Percentiles rank a stretch among this genome's conserved stretches.
phyloP scores from a whole-genome alignment of 2,113 vertebrate species.

The Ophthalmolycus amberensis region DNA sequence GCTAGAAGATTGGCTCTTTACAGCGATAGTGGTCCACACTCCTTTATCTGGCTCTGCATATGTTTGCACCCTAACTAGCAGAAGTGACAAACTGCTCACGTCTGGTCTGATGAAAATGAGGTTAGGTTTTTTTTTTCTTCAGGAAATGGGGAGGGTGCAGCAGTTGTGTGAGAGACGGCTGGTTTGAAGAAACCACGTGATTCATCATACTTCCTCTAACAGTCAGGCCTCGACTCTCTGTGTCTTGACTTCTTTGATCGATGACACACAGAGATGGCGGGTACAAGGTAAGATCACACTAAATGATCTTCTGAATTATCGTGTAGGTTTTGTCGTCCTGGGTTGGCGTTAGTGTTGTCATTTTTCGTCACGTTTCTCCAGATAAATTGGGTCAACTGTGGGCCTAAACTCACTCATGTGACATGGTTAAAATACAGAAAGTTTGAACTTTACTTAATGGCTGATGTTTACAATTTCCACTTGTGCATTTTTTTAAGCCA shows the following conservation, averaged over 20 bases:
- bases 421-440: neutral
- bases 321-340: neutral
- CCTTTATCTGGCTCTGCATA: no score
- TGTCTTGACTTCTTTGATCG: constrained; percentile 26
- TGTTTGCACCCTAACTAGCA: no score
- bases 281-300: constrained; percentile 61
- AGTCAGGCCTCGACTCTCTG: constrained; percentile 38
- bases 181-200: constrained; percentile 68
- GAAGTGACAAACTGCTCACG: neutral
- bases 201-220: constrained; percentile 70
- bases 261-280: constrained; percentile 57
- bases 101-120: constrained; percentile 21
- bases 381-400: neutral
- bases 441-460: neutral
- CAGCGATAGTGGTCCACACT: no score
- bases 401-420: constrained; percentile 1
- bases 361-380: neutral
- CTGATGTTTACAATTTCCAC: neutral
- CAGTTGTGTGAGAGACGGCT: constrained; percentile 37
- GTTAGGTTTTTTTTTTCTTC: constrained; percentile 19
- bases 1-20: no score
- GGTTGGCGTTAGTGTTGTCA: neutral
- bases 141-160: constrained; percentile 61
- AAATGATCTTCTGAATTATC: neutral
- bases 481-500: neutral